Conservation (phyloP, 2,888 invertebrate genomes). For the Empis livida region DNA sequence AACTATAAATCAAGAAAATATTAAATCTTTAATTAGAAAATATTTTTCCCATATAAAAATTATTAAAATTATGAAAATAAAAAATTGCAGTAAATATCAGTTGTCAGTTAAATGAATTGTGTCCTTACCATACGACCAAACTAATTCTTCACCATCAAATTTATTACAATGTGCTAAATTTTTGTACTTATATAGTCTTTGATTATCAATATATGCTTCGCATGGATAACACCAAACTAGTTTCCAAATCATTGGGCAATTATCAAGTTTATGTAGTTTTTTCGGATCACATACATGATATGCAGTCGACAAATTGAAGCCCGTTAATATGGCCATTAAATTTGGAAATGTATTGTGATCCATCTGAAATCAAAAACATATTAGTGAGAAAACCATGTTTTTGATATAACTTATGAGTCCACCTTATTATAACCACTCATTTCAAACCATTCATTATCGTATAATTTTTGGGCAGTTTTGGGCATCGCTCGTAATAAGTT, state of each 20-base stretch:
- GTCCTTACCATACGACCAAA: conserved; percentile 36
- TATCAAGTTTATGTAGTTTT: conserved; percentile 45
- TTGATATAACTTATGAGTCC: conserved; percentile 5
- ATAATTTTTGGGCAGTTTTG: conserved; percentile 51
- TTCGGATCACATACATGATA: conserved; percentile 39
- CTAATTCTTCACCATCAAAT: conserved; percentile 51
- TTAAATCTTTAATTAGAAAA: too few relatives aligned
- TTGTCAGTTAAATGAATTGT: conserved; percentile 8
- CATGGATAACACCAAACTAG: conserved; percentile 78
- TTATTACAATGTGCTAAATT: conserved; percentile 61
- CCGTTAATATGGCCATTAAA: conserved; percentile 68
- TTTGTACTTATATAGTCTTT: conserved; percentile 53
- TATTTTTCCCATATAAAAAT: background rate
- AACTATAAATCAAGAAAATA: too few relatives aligned
- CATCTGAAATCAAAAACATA: conserved; percentile 37
- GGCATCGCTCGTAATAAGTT: conserved; percentile 67
- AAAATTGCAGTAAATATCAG: conserved; percentile 11
- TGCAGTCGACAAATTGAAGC: conserved; percentile 41
- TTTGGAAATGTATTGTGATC: conserved; percentile 88
- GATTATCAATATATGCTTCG: conserved; percentile 67
- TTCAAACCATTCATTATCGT: conserved; percentile 54
- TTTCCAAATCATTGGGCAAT: conserved; percentile 66
- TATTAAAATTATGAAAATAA: conserved; percentile 6
- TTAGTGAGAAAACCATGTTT: background rate
- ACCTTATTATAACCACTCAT: conserved; percentile 62